Base-by-base conservation (phyloP, 2,797 vertebrate genomes). In the Sarcophilus harrisii region DNA sequence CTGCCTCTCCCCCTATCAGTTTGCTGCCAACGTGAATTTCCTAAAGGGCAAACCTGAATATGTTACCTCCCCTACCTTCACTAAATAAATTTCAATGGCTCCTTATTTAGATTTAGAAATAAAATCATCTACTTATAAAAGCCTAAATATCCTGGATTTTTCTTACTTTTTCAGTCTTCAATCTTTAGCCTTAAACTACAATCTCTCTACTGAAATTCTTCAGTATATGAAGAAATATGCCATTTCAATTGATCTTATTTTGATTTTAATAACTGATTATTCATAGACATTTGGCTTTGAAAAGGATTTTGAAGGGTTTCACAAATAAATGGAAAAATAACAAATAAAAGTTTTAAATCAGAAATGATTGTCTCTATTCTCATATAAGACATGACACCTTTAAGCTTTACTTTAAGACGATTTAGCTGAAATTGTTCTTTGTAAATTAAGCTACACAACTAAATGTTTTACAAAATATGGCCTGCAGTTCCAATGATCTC, bases 171-270 rank as follows among this genome's bases (percentile, higher is more conserved):
- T 5, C 32, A 66, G 28, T 32, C 60, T 66, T 66, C 60, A 14
- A 13, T 13, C 29, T 32, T 62, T 32, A 62, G 13, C 59, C 59
- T 62, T 32, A 62, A 66, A 66, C 30, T 66, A 32, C 32, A 66
- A n/a, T 4, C 13, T 66, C 60, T n/a, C 13, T n/a, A n/a, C n/a
- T n/a, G n/a, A n/a, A n/a, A n/a, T n/a, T n/a, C n/a, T n/a, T n/a
- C n/a, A n/a, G n/a, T n/a, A n/a, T n/a, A n/a, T n/a, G n/a, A n/a
- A n/a, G n/a, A n/a, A n/a, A 45, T 92, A 57, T 54, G 29, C 58
- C 73, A 87, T 66, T 92, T 93, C 66, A 55, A 57, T 91, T 10
- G 32, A 90, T 91, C 94, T 52, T 58, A 21, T 58, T 92, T 81
- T 73, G 58, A 4, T 94, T 10, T 94, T 8, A 10, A 55, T 45